Conservation (phyloP, 2,797 vertebrate species). For the Leuciscus waleckii region DNA sequence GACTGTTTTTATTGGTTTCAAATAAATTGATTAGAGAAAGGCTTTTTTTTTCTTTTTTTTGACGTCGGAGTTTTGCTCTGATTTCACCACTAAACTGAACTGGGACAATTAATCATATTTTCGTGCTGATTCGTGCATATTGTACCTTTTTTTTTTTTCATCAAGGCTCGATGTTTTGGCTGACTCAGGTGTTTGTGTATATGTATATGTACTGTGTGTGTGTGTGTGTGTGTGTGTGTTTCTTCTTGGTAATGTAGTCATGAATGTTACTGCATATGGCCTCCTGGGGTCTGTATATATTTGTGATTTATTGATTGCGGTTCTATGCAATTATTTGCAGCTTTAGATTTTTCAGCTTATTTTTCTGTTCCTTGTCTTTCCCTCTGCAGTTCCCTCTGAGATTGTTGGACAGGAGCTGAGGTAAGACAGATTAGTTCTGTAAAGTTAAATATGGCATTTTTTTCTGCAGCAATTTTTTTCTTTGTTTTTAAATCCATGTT, state of each 20-base stretch:
- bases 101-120: slow-evolving; percentile 74
- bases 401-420: slow-evolving; percentile 91
- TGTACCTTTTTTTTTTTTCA: slow-evolving; percentile 61
- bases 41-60: slow-evolving; percentile 57
- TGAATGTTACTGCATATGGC: slow-evolving; percentile 64
- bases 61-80: slow-evolving; percentile 69
- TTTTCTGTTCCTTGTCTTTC: slow-evolving; percentile 61
- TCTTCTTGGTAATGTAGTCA: slow-evolving; percentile 67
- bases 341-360: slow-evolving; percentile 66
- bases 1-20: slow-evolving; percentile 54
- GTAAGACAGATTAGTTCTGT: slow-evolving; percentile 71
- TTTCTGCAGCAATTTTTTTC: neutral
- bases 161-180: slow-evolving; percentile 61
- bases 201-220: slow-evolving; percentile 35
- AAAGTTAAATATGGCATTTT: slow-evolving; percentile 16
- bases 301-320: slow-evolving; percentile 80
- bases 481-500: slow-evolving; percentile 56
- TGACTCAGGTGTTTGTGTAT: slow-evolving; percentile 68
- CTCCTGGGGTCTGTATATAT: slow-evolving; percentile 71
- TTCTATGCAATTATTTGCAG: slow-evolving; percentile 67
- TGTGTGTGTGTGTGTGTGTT: slow-evolving; percentile 31
- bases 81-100: slow-evolving; percentile 71
- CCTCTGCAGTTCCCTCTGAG: slow-evolving; percentile 84
- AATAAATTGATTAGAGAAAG: slow-evolving; percentile 66
- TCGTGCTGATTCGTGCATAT: slow-evolving; percentile 73